Conservation (phyloP, 2,888 invertebrate species). For the Lysandra bellargus region DNA sequence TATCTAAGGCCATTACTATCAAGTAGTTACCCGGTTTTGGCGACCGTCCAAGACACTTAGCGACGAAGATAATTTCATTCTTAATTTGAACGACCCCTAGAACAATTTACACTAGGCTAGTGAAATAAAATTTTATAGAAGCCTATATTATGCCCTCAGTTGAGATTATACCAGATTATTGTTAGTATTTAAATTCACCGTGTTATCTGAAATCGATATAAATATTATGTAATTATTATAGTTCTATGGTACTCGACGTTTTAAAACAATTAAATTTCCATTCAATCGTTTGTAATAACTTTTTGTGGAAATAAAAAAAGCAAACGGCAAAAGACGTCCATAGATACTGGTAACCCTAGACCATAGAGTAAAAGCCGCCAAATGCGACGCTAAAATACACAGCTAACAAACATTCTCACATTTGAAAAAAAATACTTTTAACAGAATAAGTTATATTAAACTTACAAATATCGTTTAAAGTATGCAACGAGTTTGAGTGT, state of each 20-base stretch:
- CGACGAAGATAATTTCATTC: constrained; percentile 8
- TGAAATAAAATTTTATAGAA: background rate
- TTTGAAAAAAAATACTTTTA: background rate
- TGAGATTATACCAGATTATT: too few relatives aligned
- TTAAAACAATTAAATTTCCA: background rate
- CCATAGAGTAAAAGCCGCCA: too few relatives aligned
- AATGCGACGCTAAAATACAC: too few relatives aligned
- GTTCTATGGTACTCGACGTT: background rate
- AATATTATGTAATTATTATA: background rate
- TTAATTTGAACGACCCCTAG: constrained; percentile 6
- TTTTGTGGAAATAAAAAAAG: too few relatives aligned
- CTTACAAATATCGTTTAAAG: constrained; percentile 2
- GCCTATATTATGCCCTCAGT: background rate
- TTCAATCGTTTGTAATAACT: too few relatives aligned
- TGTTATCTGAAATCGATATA: too few relatives aligned
- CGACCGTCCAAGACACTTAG: background rate
- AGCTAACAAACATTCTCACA: too few relatives aligned
- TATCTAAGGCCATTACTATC: background rate
- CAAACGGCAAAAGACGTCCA: too few relatives aligned
- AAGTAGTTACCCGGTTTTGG: background rate
- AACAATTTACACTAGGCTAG: background rate
- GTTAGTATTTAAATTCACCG: too few relatives aligned
- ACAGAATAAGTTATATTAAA: background rate
- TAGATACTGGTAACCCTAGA: too few relatives aligned
- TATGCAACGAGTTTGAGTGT: background rate